Conservation (phyloP, 1,140 invertebrate species). For the Micrasema longulum region DNA sequence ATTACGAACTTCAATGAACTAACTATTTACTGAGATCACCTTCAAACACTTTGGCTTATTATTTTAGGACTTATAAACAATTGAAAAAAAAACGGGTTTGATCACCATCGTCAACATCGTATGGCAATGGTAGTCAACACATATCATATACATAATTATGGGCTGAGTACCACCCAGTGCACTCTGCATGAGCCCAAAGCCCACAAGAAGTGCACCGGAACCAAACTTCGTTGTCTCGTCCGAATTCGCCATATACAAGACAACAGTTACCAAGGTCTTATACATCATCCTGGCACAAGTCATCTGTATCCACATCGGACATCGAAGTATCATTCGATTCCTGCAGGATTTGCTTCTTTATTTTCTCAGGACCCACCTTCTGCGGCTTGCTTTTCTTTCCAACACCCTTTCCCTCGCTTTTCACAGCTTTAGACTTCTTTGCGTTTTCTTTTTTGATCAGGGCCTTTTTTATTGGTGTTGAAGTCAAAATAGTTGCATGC, state of each 20-base stretch:
- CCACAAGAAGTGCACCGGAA: background rate
- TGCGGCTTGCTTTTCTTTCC: background rate
- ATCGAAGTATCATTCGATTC: background rate
- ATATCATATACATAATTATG: no score
- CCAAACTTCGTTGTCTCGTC: background rate
- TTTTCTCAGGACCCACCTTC: background rate
- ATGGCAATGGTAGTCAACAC: no score
- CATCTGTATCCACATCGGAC: background rate
- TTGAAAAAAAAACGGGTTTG: no score
- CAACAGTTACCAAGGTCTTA: background rate
- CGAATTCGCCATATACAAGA: background rate
- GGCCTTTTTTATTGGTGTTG: background rate
- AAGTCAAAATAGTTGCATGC: background rate
- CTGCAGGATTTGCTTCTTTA: background rate
- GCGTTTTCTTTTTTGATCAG: background rate
- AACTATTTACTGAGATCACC: no score
- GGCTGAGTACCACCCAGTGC: background rate
- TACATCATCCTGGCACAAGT: background rate
- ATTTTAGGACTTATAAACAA: no score
- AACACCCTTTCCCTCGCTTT: background rate
- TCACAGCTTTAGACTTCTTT: background rate
- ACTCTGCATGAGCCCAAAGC: background rate
- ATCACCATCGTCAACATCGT: no score
- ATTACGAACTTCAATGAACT: no score
- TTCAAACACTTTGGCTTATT: no score